Base-by-base conservation (phyloP, 1,140 invertebrate species). In the Pseudomyrmex dendroicus region DNA sequence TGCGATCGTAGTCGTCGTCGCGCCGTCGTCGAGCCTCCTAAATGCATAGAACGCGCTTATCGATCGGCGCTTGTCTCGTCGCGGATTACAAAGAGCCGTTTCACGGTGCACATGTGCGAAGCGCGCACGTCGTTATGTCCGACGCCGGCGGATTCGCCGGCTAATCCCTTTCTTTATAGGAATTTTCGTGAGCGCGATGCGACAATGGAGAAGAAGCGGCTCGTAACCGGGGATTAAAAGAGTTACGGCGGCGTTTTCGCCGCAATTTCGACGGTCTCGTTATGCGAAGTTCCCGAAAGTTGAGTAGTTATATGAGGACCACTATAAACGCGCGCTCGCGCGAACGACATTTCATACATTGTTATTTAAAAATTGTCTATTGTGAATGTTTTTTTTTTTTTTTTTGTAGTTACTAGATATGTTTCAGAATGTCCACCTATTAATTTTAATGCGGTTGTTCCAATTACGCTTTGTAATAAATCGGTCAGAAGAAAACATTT, bases 31-130 rank as follows among this genome's bases (percentile, higher is more conserved):
- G 74, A 35, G 56, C 17, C 84, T 70, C 64, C n/a, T 74, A 80
- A 35, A 86, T 82, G 70, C 82, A 73, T 88, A 86, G 72, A 86
- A 72, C 73, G 64, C 73, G 85, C 74, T 84, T 86, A 86, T 86
- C 84, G 84, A 86, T 76, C 80, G 80, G 50, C 54, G 82, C 80
- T 84, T 80, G 86, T 80, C 82, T 86, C 84, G 85, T 85, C 67
- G 84, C 56, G 86, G 86, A 86, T 87, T 87, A 87, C 82, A 78
- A 86, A 87, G 85, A 84, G 76, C 68, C n/a, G 50, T 73, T 72
- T 48, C n/a, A 17, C 35, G 20, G 22, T 9, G 20, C 77, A 74
- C 50, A 83, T 73, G 68, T 54, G 76, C 54, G 57, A 73, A 22
- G 9, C 50, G 70, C 48, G 35, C 72, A 3, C 76, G 56, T 82